Percentiles rank a stretch among this genome's conserved stretches.
Evolutionary conservation across 2,888 invertebrate species (phyloP).

Genomic region (Serrognathus titanus): DNA sequence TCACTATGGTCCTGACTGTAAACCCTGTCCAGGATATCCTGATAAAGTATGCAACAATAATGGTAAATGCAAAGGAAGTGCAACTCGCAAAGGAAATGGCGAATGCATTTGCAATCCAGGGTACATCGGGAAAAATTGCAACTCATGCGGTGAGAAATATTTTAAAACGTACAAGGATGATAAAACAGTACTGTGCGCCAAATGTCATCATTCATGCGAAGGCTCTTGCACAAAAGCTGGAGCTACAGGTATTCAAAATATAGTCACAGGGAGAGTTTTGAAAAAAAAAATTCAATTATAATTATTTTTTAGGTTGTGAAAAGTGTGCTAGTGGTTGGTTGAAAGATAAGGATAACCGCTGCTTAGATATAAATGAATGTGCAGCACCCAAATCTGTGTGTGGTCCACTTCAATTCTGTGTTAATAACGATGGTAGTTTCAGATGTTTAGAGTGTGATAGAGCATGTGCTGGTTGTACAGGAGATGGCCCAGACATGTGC

Average conservation of each 20-base stretch:
- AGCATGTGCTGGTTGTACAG: constrained; percentile 78
- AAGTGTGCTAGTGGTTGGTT: constrained; percentile 71
- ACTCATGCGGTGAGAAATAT: constrained; percentile 70
- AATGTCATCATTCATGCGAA: constrained; percentile 77
- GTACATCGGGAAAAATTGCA: constrained; percentile 75
- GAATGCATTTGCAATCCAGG: constrained; percentile 82
- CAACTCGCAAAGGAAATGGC: constrained; percentile 91
- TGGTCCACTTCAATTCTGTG: constrained; percentile 73
- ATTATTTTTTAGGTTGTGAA: constrained; percentile 51
- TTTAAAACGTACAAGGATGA: constrained; percentile 74
- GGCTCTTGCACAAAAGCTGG: constrained; percentile 73
- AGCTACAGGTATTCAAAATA: not conserved
- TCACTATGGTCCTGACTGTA: constrained; percentile 80
- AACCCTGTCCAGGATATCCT: constrained; percentile 72
- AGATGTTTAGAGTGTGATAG: constrained; percentile 80
- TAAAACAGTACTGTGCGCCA: constrained; percentile 69
- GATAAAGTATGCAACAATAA: constrained; percentile 74
- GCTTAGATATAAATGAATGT: constrained; percentile 85
- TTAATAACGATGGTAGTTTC: constrained; percentile 83
- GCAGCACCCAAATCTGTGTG: constrained; percentile 54
- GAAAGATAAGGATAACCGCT: constrained; percentile 70
- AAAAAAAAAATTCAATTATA: not conserved
- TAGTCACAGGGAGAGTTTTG: too few species aligned
- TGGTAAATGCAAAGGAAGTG: constrained; percentile 77
- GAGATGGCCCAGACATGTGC: constrained; percentile 92